Percentiles rank a stretch among this genome's conserved stretches.
phyloP scores from a whole-genome alignment of 2,888 invertebrate species.

The Ethmia dodecea region DNA sequence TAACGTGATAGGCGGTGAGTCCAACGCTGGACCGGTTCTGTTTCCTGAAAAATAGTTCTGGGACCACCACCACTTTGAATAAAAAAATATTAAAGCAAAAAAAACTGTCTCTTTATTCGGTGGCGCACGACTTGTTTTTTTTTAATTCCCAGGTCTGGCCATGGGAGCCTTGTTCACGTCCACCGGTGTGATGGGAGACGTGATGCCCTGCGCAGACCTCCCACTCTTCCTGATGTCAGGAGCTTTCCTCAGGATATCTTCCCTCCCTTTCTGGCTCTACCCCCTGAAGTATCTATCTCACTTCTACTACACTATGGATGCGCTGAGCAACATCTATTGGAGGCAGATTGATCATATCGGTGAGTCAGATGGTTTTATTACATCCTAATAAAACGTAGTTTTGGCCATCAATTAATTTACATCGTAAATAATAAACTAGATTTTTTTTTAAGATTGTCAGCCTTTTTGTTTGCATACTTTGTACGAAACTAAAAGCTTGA shows the following conservation, averaged over 20 bases:
- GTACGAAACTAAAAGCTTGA: too few species aligned
- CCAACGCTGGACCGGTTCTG: too few species aligned
- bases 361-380: slow-evolving; percentile 32
- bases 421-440: too few species aligned
- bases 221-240: slow-evolving; percentile 67
- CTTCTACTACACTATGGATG: slow-evolving; percentile 72
- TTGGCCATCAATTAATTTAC: too few species aligned
- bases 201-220: slow-evolving; percentile 69
- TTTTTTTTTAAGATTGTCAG: too few species aligned
- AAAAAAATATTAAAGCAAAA: too few species aligned
- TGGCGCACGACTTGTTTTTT: neutral
- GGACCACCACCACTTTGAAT: too few species aligned
- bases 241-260: slow-evolving; percentile 58
- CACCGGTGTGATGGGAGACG: slow-evolving; percentile 53
- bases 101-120: too few species aligned
- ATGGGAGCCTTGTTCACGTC: slow-evolving; percentile 67
- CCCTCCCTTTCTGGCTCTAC: slow-evolving; percentile 54
- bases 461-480: too few species aligned
- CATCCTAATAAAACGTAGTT: too few species aligned
- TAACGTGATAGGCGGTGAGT: too few species aligned
- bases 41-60: too few species aligned
- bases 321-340: slow-evolving; percentile 73
- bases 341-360: slow-evolving; percentile 63
- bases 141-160: slow-evolving; percentile 46
- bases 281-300: slow-evolving; percentile 69